Conservation (phyloP, 30 jellyfish, hydroid and myxozoan species). For the Aurelia sp. region DNA sequence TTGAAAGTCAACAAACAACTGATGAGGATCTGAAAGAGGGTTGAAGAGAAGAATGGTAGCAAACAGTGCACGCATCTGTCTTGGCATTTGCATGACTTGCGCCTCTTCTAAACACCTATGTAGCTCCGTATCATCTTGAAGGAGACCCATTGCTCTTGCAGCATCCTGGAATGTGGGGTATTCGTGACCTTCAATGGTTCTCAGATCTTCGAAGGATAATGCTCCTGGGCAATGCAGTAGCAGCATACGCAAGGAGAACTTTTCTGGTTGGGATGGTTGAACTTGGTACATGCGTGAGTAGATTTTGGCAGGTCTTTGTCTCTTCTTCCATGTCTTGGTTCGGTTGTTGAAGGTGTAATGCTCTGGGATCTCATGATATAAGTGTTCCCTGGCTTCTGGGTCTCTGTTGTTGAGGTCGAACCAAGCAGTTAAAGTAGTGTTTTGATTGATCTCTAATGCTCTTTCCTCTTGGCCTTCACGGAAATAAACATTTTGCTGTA, state of each 20-base stretch:
- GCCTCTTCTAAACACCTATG: no score
- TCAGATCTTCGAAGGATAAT: background rate
- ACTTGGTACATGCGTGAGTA: background rate
- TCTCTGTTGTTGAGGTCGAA: conserved; percentile 24
- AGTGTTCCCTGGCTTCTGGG: no score
- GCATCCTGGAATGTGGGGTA: background rate
- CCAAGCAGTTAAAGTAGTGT: conserved; percentile 67
- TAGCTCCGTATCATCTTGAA: conserved; percentile 1
- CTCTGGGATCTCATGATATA: conserved; percentile 39
- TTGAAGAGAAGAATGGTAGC: no score
- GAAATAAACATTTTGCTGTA: conserved; percentile 48
- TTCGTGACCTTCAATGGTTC: background rate
- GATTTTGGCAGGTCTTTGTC: background rate
- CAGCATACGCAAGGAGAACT: background rate
- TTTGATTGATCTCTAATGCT: conserved; percentile 30
- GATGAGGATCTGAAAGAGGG: no score
- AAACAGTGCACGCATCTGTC: no score
- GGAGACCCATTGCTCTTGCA: background rate
- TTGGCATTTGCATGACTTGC: no score
- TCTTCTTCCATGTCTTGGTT: background rate
- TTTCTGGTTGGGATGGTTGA: background rate
- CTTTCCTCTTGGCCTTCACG: conserved; percentile 65
- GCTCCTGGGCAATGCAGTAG: background rate
- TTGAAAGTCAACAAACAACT: no score
- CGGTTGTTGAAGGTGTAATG: conserved; percentile 29